These are phyloP conservation scores for Danio aesculapii DNA, from an alignment of 2,797 vertebrate species.

Conservation along the genomic window DNA sequence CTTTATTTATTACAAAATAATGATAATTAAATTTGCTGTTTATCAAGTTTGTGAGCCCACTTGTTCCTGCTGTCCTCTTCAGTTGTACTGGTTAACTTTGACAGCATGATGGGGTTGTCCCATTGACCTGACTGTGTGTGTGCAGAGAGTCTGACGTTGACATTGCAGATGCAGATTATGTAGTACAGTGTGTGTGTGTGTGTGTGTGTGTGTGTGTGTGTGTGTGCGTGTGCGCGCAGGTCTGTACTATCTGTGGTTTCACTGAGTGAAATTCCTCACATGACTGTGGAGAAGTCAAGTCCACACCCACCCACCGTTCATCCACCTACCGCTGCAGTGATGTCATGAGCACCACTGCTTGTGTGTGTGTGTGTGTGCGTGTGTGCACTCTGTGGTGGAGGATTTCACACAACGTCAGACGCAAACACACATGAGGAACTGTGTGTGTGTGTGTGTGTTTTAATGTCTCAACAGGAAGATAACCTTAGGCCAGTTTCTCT, in stretches of 20 bases:
- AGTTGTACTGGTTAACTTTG: background rate
- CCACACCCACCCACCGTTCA: no score
- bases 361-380: background rate
- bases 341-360: background rate
- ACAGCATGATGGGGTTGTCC: background rate
- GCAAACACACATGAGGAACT: constrained; percentile 1
- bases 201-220: background rate
- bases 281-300: constrained; percentile 44
- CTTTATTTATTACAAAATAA: no score
- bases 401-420: background rate
- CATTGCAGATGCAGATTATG: background rate
- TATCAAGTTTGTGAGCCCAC: no score
- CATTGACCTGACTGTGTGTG: background rate
- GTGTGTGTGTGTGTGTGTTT: background rate
- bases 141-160: background rate
- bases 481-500: background rate
- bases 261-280: constrained; percentile 53
- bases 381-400: background rate
- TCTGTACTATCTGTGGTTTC: constrained; percentile 44
- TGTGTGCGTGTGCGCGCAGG: constrained; percentile 36
- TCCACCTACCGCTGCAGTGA: background rate
- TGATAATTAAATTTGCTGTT: no score
- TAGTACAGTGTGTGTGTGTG: no score
- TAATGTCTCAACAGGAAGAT: constrained; percentile 26
- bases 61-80: no score